A percentile compares a stretch with the other conserved stretches of the same genome.
phyloP scores from a whole-genome alignment of 2,888 invertebrate species.

The Pyrgus malvae region DNA sequence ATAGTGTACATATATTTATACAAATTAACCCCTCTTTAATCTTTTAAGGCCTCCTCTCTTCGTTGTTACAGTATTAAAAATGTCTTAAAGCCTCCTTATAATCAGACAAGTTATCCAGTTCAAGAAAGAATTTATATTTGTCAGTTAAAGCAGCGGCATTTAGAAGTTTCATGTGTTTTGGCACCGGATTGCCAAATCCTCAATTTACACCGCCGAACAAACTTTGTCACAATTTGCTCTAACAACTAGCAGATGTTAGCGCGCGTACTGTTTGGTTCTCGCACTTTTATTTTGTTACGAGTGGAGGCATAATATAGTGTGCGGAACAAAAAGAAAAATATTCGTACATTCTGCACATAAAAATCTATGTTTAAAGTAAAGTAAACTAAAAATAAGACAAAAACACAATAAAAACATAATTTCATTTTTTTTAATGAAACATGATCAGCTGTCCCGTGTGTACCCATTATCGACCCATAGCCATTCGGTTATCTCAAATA shows the following conservation, averaged over 20 bases:
- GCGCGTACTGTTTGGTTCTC: neutral
- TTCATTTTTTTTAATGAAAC: too few species aligned
- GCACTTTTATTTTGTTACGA: neutral
- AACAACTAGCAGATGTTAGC: neutral
- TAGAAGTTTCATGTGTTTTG: conserved; percentile 13
- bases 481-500: too few species aligned
- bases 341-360: too few species aligned
- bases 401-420: too few species aligned
- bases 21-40: too few species aligned
- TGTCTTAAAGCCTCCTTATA: neutral
- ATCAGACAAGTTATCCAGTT: neutral
- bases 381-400: too few species aligned
- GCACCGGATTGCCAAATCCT: conserved; percentile 16
- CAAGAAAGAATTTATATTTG: conserved; percentile 16
- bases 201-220: conserved; percentile 12
- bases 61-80: neutral
- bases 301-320: neutral
- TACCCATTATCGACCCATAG: too few species aligned
- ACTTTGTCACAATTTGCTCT: conserved; percentile 4
- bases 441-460: too few species aligned
- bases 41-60: too few species aligned
- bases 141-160: conserved; percentile 12
- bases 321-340: too few species aligned
- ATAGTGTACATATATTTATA: too few species aligned
- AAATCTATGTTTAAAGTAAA: too few species aligned